Base-by-base conservation (phyloP, 1,140 invertebrate genomes). In the Myzus persicae region DNA sequence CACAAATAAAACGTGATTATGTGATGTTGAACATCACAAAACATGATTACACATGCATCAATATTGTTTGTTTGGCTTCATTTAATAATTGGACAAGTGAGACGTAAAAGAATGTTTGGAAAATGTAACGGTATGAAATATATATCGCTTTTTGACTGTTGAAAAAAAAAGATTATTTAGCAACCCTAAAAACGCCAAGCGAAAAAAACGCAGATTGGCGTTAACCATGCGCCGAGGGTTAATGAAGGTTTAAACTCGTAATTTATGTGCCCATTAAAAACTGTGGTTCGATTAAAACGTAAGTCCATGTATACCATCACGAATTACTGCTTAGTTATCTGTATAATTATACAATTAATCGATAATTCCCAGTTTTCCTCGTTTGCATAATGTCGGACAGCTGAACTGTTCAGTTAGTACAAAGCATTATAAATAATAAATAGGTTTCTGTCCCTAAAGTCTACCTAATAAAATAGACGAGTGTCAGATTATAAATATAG, bases 231-330 rank as follows among this genome's bases (percentile, higher is more conserved):
- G 36, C 91, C 44, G n/a, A 26, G 91, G 91, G 91, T 93, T 93
- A 93, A 93, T 93, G 91, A 85, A 93, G 91, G 91, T 93, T 93
- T 84, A 93, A 93, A 85, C 91, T 82, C 44, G 44, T 93, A 93
- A 93, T 93, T 93, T 93, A 93, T 93, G 81, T 85, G 76, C n/a
- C 91, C 44, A 84, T 84, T 85, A 85, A 93, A 93, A 93, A 93
- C 46, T 85, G 91, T 31, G 46, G 91, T 93, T 93, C 91, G 91
- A 93, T 93, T 93, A 93, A 93, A 93, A 93, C 76, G 91, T 85
- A 84, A 93, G 91, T 93, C 81, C 81, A 38, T 54, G 36, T 85
- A 40, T 42, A 51, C 81, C 42, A 54, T 51, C 44, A 40, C 36
- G 44, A 93, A 85, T 51, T 93, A 48, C 44, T 42, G 91, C 46